These are phyloP conservation scores for Pseudococcus jackbeardsleyi DNA, from an alignment of 2,888 invertebrate genomes.

Conservation along the genomic window DNA sequence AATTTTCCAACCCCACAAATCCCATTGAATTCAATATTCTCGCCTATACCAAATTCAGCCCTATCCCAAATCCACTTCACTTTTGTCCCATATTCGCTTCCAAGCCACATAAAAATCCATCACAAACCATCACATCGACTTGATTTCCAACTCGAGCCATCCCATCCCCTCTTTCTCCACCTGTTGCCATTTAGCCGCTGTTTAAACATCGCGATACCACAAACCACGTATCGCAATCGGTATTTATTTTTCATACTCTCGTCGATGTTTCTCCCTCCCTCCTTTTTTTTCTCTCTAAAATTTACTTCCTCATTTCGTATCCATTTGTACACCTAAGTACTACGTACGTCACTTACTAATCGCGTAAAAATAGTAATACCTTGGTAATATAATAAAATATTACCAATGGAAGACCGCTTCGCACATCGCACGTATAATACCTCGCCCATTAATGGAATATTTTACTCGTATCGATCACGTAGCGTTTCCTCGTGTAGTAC, in stretches of 20 bases:
- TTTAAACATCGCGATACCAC: neutral
- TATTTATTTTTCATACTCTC: conserved; percentile 17
- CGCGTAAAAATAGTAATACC: conserved; percentile 27
- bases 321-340: neutral
- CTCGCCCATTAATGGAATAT: conserved; percentile 31
- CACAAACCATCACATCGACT: neutral
- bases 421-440: neutral
- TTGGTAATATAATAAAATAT: conserved; percentile 28
- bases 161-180: neutral
- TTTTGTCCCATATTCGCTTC: neutral
- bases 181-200: neutral
- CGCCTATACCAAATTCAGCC: neutral
- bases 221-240: neutral
- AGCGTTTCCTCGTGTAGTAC: neutral
- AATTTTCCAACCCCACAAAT: too few relatives aligned
- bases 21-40: too few relatives aligned
- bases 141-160: neutral
- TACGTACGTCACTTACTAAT: conserved; percentile 1
- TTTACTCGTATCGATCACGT: conserved; percentile 30
- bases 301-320: conserved; percentile 8
- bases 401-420: conserved; percentile 6
- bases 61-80: neutral
- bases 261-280: neutral
- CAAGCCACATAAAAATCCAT: neutral
- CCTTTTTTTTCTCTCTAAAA: neutral